phyloP scores from a whole-genome alignment of 2,797 vertebrate genomes.

The Sandelia bainsii region DNA sequence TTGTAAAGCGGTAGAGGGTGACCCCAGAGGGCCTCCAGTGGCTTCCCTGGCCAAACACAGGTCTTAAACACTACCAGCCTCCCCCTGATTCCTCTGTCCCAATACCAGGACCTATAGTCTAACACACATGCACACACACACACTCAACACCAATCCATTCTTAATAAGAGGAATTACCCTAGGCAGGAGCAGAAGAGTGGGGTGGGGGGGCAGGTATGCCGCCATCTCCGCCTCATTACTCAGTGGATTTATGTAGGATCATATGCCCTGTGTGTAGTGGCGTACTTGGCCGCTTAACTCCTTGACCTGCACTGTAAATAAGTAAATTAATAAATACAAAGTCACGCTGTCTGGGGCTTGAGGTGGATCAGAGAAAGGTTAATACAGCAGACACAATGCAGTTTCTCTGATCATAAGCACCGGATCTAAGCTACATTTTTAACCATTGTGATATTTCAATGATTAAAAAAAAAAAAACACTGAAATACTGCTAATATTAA shows the following conservation, averaged over 20 bases:
- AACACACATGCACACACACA: slow-evolving; percentile 38
- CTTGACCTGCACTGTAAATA: slow-evolving; percentile 83
- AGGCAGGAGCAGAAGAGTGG: slow-evolving; percentile 60
- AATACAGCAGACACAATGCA: slow-evolving; percentile 4
- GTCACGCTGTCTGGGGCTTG: slow-evolving; percentile 34
- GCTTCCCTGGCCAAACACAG: slow-evolving; percentile 87
- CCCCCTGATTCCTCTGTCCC: slow-evolving; percentile 69
- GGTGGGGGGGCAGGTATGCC: slow-evolving; percentile 69
- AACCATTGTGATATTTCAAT: background rate
- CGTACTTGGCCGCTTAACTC: slow-evolving; percentile 78
- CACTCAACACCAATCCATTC: slow-evolving; percentile 71
- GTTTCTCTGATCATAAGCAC: slow-evolving; percentile 1
- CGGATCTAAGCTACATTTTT: slow-evolving; percentile 4
- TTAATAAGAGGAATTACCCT: slow-evolving; percentile 84
- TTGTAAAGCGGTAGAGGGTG: slow-evolving; percentile 85
- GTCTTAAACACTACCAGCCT: slow-evolving; percentile 87
- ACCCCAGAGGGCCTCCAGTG: slow-evolving; percentile 82
- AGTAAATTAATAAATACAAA: slow-evolving; percentile 80
- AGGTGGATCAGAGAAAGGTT: slow-evolving; percentile 45
- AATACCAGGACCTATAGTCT: slow-evolving; percentile 65
- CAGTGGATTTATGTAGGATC: slow-evolving; percentile 83
- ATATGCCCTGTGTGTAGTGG: slow-evolving; percentile 70
- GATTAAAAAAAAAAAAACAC: slow-evolving; percentile 1
- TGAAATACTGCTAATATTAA: slow-evolving; percentile 7
- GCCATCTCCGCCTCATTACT: slow-evolving; percentile 81